These are phyloP conservation scores for Pelagia noctiluca DNA, from an alignment of 30 jellyfish, hydroid and myxozoan species.

Conservation along the genomic window DNA sequence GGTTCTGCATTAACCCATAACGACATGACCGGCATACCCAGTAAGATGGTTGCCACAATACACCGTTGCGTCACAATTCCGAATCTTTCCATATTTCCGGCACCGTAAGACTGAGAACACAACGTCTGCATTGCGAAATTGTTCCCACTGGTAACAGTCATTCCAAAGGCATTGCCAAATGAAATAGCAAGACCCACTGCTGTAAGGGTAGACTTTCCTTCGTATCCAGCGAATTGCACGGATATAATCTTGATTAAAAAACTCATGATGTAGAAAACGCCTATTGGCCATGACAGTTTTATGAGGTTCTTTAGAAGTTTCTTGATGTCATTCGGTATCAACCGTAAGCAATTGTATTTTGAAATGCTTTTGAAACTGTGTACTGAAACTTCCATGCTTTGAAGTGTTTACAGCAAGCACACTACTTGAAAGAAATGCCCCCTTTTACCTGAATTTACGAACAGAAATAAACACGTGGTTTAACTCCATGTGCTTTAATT, in stretches of 20 bases:
- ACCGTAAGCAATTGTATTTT: too few relatives aligned
- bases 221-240: slow-evolving; percentile 1
- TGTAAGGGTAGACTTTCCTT: slow-evolving; percentile 22
- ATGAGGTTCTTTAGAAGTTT: too few relatives aligned
- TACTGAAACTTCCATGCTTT: too few relatives aligned
- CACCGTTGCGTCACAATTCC: slow-evolving; percentile 37
- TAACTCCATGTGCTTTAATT: too few relatives aligned
- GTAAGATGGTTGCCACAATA: neutral
- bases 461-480: too few relatives aligned
- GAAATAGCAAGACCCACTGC: slow-evolving; percentile 35
- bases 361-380: too few relatives aligned
- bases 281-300: neutral
- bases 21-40: neutral
- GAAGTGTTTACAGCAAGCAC: too few relatives aligned
- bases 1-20: slow-evolving; percentile 18
- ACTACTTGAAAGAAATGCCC: too few relatives aligned
- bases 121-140: slow-evolving; percentile 9
- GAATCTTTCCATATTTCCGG: slow-evolving; percentile 1
- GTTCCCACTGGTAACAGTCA: slow-evolving; percentile 9
- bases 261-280: neutral
- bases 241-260: slow-evolving; percentile 7
- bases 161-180: slow-evolving; percentile 19
- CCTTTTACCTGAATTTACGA: too few relatives aligned
- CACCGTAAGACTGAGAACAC: slow-evolving; percentile 10
- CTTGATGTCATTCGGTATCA: too few relatives aligned